These are phyloP conservation scores for Pogonocichla stellata DNA, from an alignment of 2,113 vertebrate species.

Conservation along the genomic window DNA sequence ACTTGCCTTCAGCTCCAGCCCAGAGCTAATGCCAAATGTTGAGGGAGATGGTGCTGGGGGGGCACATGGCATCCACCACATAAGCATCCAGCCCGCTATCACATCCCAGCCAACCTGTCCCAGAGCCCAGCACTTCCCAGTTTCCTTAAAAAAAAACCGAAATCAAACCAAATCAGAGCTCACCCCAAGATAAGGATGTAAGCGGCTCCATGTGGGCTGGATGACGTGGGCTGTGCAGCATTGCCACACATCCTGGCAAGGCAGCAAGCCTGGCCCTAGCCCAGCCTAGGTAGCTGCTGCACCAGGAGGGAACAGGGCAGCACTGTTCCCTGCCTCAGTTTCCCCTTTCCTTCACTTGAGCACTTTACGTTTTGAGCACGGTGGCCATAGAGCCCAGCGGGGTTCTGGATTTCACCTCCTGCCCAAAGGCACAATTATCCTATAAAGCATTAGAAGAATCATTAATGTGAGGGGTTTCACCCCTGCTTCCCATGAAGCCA, in stretches of 20 bases:
- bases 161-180: not conserved
- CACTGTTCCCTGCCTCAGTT: not conserved
- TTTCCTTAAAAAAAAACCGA: not conserved
- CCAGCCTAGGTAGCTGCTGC: not conserved
- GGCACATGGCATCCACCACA: not conserved
- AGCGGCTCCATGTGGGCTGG: not conserved
- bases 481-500: not conserved
- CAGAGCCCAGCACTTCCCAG: accelerated
- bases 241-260: not conserved
- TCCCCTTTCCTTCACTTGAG: not conserved
- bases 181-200: not conserved
- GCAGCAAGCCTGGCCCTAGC: not conserved
- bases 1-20: not conserved
- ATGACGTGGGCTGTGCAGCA: accelerated
- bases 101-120: not conserved
- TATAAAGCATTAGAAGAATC: not conserved
- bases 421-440: not conserved
- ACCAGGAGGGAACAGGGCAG: not conserved
- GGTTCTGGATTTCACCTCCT: not conserved
- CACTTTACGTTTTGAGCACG: not conserved
- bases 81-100: not conserved
- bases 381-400: not conserved
- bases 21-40: not conserved
- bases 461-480: not conserved
- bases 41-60: not conserved